A percentile compares a stretch with the other conserved stretches of the same genome.
Evolutionary conservation across 2,113 vertebrate genomes (phyloP).

Genomic region (Genyomyrus donnyi): DNA sequence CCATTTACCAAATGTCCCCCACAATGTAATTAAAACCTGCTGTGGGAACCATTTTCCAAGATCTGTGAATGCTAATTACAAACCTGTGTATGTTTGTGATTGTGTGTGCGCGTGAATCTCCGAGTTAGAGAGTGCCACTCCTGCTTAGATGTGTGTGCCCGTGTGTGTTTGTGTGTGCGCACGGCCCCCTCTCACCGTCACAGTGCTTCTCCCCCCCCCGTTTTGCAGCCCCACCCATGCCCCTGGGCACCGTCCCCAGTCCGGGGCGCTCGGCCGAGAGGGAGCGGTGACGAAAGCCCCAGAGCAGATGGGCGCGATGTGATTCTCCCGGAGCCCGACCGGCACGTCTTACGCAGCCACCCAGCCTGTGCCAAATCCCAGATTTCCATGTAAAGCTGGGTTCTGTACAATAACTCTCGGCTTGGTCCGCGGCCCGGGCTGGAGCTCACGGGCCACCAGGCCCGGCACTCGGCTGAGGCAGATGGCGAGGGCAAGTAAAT

Average conservation of each 20-base stretch:
- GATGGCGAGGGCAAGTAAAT: conserved; percentile 4
- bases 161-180: not conserved
- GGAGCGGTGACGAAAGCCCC: not conserved
- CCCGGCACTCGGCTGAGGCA: conserved; percentile 22
- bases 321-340: not conserved
- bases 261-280: not conserved
- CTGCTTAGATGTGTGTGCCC: too few species aligned
- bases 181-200: not conserved
- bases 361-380: conserved; percentile 40
- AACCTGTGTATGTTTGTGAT: too few species aligned
- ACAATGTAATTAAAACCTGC: too few species aligned
- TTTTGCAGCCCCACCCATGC: not conserved
- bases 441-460: conserved; percentile 34
- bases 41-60: too few species aligned
- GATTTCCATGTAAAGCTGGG: conserved; percentile 39
- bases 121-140: too few species aligned
- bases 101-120: too few species aligned
- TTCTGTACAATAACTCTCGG: conserved; percentile 27
- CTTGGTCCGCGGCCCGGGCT: conserved; percentile 32
- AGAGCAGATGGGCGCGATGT: not conserved
- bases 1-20: too few species aligned
- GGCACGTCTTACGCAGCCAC: conserved; percentile 21
- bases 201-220: not conserved
- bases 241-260: conserved; percentile 4
- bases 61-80: too few species aligned